Evolutionary conservation across 2,888 invertebrate species (phyloP).

Genomic region (Scaptomyza reducta): DNA sequence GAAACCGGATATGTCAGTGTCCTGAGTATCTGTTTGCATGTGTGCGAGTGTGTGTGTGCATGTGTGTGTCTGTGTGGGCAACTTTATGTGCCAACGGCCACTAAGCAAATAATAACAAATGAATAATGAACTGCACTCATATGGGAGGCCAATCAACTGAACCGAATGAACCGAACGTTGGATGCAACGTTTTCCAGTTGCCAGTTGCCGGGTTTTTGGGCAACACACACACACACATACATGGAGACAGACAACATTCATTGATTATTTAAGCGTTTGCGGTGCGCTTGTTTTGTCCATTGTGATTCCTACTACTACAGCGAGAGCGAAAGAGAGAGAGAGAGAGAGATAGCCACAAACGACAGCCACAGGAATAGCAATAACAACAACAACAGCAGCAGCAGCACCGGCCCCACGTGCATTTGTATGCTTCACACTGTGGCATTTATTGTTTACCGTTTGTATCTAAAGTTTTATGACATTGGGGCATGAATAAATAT

Average conservation of each 20-base stretch:
- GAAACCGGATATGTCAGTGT: constrained; percentile 12
- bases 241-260: constrained; percentile 42
- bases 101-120: constrained; percentile 62
- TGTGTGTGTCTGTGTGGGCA: constrained; percentile 9
- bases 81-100: constrained; percentile 37
- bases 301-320: constrained; percentile 8
- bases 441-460: constrained; percentile 62
- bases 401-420: constrained; percentile 17
- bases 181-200: constrained; percentile 34
- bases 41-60: not conserved
- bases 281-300: constrained; percentile 53
- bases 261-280: constrained; percentile 66
- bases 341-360: constrained; percentile 3
- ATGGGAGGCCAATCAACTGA: constrained; percentile 43
- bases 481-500: constrained; percentile 55
- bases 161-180: constrained; percentile 22
- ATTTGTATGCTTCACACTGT: constrained; percentile 49
- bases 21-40: not conserved
- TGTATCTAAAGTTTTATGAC: constrained; percentile 55
- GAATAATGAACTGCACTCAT: constrained; percentile 57
- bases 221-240: constrained; percentile 6
- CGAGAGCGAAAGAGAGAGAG: not conserved
- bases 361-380: constrained; percentile 14
- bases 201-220: constrained; percentile 30
- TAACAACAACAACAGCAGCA: constrained; percentile 8